Percentiles rank a stretch among this genome's conserved stretches.
Conservation (phyloP, 2,797 vertebrate species). For the Yasuhikotakia modesta region DNA sequence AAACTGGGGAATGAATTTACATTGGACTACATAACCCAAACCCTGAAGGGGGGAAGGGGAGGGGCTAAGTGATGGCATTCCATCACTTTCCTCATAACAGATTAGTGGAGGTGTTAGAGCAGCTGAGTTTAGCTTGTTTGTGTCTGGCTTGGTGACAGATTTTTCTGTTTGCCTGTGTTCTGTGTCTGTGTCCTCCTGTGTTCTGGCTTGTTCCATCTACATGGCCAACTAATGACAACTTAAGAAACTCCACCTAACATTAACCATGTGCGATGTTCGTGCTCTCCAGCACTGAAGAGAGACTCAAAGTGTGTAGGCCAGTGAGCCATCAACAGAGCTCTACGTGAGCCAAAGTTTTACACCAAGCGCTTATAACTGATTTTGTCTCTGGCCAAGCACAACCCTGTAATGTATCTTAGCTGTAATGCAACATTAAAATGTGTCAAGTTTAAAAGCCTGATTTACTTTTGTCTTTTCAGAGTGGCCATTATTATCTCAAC, state of each 20-base stretch:
- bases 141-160: not conserved
- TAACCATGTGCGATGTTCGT: constrained; percentile 34
- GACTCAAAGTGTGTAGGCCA: constrained; percentile 38
- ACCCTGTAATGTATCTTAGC: constrained; percentile 60
- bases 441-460: constrained; percentile 59
- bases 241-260: constrained; percentile 42
- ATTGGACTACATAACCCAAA: not conserved
- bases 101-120: constrained; percentile 5
- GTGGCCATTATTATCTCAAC: constrained; percentile 47
- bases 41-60: too few species aligned
- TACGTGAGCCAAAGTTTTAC: constrained; percentile 51
- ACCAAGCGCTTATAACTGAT: constrained; percentile 51
- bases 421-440: constrained; percentile 46
- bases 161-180: constrained; percentile 27
- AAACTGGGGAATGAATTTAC: not conserved
- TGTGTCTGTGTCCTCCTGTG: not conserved
- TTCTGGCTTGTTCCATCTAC: constrained; percentile 13
- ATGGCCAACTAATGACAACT: constrained; percentile 39
- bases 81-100: not conserved
- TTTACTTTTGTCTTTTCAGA: constrained; percentile 50
- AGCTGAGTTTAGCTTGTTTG: not conserved
- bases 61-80: too few species aligned
- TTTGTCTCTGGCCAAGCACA: constrained; percentile 57
- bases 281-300: constrained; percentile 34
- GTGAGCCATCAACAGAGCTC: constrained; percentile 47